These are phyloP conservation scores for Potorous gilbertii DNA, from an alignment of 2,797 vertebrate species.

Conservation along the genomic window DNA sequence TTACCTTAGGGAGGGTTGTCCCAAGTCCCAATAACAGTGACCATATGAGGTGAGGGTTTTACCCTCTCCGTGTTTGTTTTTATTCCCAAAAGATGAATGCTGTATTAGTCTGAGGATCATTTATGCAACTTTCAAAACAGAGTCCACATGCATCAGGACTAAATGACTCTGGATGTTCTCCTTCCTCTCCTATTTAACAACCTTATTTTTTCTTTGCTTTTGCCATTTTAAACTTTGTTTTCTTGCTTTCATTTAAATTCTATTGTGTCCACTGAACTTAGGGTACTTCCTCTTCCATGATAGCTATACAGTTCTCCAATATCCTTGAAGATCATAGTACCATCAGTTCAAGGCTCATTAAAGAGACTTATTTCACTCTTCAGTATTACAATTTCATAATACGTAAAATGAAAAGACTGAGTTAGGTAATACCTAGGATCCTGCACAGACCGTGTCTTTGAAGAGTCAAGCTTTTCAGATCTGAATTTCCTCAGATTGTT, in stretches of 20 bases:
- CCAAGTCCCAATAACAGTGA: too few species aligned
- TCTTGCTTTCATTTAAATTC: not conserved
- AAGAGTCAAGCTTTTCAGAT: not conserved
- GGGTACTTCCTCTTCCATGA: not conserved
- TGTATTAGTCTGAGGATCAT: too few species aligned
- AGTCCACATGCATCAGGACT: too few species aligned
- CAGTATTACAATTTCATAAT: not conserved
- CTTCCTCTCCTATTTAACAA: too few species aligned
- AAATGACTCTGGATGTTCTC: too few species aligned
- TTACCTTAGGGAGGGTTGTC: too few species aligned
- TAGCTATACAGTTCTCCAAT: not conserved
- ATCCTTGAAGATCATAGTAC: not conserved
- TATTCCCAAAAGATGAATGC: too few species aligned
- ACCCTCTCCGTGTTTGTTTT: too few species aligned
- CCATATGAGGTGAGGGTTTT: too few species aligned
- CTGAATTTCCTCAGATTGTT: not conserved
- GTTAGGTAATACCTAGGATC: not conserved
- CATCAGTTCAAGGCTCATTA: not conserved
- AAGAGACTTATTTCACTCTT: not conserved
- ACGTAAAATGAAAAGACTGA: not conserved
- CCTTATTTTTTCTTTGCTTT: too few species aligned
- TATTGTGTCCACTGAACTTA: not conserved
- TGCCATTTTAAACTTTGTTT: too few species aligned
- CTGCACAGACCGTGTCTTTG: not conserved
- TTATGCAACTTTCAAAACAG: too few species aligned